Percentiles rank a stretch among this genome's conserved stretches.
These are phyloP conservation scores for Novumbra hubbsi DNA, from an alignment of 2,797 vertebrate genomes.

Conservation along the genomic window DNA sequence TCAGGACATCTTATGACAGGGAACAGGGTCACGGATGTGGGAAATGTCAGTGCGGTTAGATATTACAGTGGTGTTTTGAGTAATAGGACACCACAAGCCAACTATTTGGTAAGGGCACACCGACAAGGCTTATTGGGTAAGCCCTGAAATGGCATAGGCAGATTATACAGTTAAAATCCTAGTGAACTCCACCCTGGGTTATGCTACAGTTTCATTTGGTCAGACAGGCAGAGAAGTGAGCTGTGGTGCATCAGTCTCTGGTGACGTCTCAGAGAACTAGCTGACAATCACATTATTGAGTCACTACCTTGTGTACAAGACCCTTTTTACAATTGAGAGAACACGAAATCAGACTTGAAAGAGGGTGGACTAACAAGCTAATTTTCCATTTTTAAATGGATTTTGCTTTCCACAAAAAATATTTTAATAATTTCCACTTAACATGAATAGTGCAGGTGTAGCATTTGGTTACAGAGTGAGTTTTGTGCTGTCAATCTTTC, in stretches of 20 bases:
- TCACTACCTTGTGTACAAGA: neutral
- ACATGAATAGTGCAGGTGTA: too few species aligned
- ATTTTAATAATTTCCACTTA: too few species aligned
- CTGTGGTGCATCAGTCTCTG: neutral
- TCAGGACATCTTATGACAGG: neutral
- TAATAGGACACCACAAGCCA: slow-evolving; percentile 16
- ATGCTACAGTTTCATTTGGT: slow-evolving; percentile 10
- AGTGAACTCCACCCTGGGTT: slow-evolving; percentile 38
- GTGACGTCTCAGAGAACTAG: neutral
- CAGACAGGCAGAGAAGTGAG: neutral
- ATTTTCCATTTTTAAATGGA: too few species aligned
- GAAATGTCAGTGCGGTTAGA: neutral
- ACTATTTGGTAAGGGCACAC: slow-evolving; percentile 34
- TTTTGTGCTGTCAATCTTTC: too few species aligned
- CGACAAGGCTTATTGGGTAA: slow-evolving; percentile 42
- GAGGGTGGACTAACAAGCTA: neutral
- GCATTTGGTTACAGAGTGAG: too few species aligned
- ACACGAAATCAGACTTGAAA: neutral
- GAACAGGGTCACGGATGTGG: neutral
- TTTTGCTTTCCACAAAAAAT: neutral
- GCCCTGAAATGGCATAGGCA: slow-evolving; percentile 32
- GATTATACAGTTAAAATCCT: slow-evolving; percentile 41
- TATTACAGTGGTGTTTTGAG: slow-evolving; percentile 25
- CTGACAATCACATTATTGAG: neutral
- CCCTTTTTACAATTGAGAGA: too few species aligned